Conservation (phyloP, 1,140 invertebrate species). For the Aphelinus certus region DNA sequence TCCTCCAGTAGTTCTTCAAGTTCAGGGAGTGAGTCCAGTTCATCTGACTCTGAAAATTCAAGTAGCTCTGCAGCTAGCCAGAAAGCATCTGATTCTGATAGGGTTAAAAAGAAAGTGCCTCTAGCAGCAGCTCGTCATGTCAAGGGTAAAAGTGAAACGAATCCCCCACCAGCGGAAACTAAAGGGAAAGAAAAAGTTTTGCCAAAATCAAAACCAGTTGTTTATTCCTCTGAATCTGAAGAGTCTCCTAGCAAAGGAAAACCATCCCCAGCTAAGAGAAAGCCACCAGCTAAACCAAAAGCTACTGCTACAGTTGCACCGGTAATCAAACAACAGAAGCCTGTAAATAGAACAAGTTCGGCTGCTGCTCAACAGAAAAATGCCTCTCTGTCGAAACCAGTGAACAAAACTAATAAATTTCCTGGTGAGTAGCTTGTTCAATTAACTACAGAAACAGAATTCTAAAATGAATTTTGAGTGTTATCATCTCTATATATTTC, state of each 20-base stretch:
- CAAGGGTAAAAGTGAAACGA: conserved; percentile 61
- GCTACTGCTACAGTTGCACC: conserved; percentile 65
- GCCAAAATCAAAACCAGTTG: conserved; percentile 51
- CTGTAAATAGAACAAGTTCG: conserved; percentile 51
- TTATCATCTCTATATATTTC: background rate
- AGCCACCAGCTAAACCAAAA: conserved; percentile 68
- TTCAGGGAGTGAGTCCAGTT: conserved; percentile 74
- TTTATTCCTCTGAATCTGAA: conserved; percentile 68
- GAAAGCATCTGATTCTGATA: conserved; percentile 61
- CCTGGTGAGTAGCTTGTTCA: conserved; percentile 46
- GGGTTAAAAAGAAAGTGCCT: conserved; percentile 65
- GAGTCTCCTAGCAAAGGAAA: conserved; percentile 64
- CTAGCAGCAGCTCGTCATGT: conserved; percentile 58
- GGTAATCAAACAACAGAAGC: conserved; percentile 61
- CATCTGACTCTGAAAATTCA: conserved; percentile 76
- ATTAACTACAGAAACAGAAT: background rate
- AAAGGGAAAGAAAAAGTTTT: conserved; percentile 57
- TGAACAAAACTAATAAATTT: conserved; percentile 55
- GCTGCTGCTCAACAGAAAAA: conserved; percentile 55
- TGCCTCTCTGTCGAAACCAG: conserved; percentile 47
- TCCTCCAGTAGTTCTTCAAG: conserved; percentile 70
- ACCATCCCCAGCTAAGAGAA: conserved; percentile 56
- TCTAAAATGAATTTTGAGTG: too few species aligned
- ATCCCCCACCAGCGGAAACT: conserved; percentile 44
- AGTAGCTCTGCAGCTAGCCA: conserved; percentile 67